Evolutionary conservation across 2,888 invertebrate species (phyloP).

Genomic region (Molanna angustata): DNA sequence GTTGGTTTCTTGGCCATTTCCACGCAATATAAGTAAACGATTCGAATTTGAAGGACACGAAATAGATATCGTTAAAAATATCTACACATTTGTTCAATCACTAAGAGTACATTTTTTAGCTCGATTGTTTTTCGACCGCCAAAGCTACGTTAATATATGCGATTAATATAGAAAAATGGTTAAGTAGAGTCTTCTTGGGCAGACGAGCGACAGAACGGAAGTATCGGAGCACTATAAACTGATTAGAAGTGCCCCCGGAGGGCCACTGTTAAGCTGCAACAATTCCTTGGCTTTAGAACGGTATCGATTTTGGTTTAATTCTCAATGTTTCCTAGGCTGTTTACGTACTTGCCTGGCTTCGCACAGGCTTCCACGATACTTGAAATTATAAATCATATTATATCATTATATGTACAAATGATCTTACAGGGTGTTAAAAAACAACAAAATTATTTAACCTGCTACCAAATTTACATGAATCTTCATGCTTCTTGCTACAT

Average conservation of each 20-base stretch:
- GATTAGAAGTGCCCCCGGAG: conserved; percentile 16
- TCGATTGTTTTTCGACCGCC: too few relatives aligned
- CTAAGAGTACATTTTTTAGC: too few relatives aligned
- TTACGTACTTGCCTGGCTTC: conserved; percentile 42
- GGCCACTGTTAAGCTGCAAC: conserved; percentile 16
- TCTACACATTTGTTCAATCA: too few relatives aligned
- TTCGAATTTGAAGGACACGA: not conserved
- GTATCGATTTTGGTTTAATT: conserved; percentile 31
- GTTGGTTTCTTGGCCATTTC: conserved; percentile 27
- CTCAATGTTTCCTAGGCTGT: conserved; percentile 16
- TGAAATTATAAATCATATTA: not conserved
- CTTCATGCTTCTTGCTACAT: too few relatives aligned
- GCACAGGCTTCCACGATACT: conserved; percentile 37
- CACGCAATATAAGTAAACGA: too few relatives aligned
- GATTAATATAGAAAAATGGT: not conserved
- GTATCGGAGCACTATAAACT: conserved; percentile 8
- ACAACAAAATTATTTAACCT: too few relatives aligned
- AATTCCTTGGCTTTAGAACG: conserved; percentile 15
- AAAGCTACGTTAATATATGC: too few relatives aligned
- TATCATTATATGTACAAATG: not conserved
- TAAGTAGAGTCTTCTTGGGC: conserved; percentile 1
- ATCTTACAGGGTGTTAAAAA: too few relatives aligned
- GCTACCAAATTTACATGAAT: too few relatives aligned
- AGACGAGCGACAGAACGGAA: conserved; percentile 5
- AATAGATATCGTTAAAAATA: too few relatives aligned